A percentile compares a stretch with the other conserved stretches of the same genome.
Conservation (phyloP, 2,888 invertebrate genomes). For the Chydorus sphaericus region DNA sequence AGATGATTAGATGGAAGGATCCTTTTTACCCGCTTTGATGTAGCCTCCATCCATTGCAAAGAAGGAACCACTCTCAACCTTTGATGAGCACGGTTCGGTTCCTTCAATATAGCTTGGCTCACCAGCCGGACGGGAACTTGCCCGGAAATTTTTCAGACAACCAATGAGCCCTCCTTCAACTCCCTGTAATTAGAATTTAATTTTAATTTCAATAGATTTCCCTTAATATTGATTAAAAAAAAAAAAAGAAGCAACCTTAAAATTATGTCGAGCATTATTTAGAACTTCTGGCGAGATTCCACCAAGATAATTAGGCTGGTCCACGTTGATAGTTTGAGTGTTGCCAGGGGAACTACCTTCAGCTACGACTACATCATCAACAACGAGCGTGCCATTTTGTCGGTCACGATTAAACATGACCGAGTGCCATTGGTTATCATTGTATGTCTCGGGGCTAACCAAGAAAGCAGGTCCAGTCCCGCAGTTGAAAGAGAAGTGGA, state of each 20-base stretch:
- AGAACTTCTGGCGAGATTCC: constrained; percentile 44
- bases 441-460: constrained; percentile 40
- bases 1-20: not conserved
- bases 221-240: not conserved
- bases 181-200: constrained; percentile 32
- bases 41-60: constrained; percentile 61
- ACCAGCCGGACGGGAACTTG: constrained; percentile 50
- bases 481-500: constrained; percentile 55
- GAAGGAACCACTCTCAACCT: constrained; percentile 66
- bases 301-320: constrained; percentile 62
- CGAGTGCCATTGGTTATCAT: constrained; percentile 67
- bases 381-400: constrained; percentile 46
- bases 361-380: constrained; percentile 44
- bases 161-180: constrained; percentile 60
- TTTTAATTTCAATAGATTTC: constrained; percentile 14
- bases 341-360: constrained; percentile 37
- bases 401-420: constrained; percentile 48
- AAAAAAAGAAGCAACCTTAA: constrained; percentile 21
- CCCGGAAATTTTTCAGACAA: constrained; percentile 59
- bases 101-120: constrained; percentile 42
- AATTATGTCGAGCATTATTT: constrained; percentile 29
- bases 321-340: constrained; percentile 40
- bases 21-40: constrained; percentile 40
- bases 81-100: constrained; percentile 61
- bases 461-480: constrained; percentile 47